A percentile compares a stretch with the other conserved stretches of the same genome.
Evolutionary conservation across 2,113 vertebrate genomes (phyloP).

Genomic region (Tauraco erythrolophus): DNA sequence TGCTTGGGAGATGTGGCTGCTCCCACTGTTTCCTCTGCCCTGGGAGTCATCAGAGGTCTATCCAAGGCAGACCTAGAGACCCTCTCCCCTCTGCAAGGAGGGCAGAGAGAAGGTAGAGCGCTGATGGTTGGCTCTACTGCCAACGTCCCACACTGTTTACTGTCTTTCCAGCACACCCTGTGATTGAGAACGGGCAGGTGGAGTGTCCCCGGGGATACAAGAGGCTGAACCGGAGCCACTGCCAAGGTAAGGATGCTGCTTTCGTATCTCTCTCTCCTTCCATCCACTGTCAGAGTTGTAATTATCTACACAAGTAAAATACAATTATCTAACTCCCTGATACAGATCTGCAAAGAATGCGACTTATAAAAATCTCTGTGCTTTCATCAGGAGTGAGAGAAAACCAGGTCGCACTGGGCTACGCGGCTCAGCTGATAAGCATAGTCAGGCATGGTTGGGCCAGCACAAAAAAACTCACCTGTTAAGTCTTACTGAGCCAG

Average conservation of each 20-base stretch:
- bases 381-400: not conserved
- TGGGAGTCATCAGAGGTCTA: not conserved
- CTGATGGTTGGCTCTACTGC: not conserved
- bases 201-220: conserved; percentile 93
- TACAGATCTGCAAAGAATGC: not conserved
- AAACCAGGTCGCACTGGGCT: not conserved
- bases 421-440: not conserved
- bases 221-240: conserved; percentile 88
- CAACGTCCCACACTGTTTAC: not conserved
- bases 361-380: not conserved
- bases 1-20: not conserved
- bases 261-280: not conserved
- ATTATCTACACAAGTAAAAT: not conserved
- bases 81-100: not conserved
- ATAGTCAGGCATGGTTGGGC: not conserved
- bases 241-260: conserved; percentile 87
- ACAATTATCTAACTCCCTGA: not conserved
- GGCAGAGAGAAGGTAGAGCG: not conserved
- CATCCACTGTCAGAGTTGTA: not conserved
- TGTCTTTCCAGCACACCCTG: conserved; percentile 79
- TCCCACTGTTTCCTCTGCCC: not conserved
- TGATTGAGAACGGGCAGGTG: conserved; percentile 89
- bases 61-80: not conserved
- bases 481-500: not conserved
- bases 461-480: not conserved